Conservation (phyloP, 2,797 vertebrate species). For the Gymnopithys bicolor region DNA sequence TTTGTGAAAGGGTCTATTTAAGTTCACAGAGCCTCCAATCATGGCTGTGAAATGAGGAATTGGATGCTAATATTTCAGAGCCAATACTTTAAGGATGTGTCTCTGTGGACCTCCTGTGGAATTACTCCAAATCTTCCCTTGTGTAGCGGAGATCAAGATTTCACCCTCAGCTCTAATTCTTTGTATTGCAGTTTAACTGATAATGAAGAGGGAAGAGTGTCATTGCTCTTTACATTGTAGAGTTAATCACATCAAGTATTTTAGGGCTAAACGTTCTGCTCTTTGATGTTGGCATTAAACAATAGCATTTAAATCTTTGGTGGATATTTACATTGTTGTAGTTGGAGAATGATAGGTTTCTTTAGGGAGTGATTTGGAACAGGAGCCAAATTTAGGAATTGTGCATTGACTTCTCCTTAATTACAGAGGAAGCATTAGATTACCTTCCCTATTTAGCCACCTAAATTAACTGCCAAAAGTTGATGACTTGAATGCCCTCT, state of each 20-base stretch:
- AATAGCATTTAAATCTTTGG: constrained; percentile 42
- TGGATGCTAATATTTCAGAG: constrained; percentile 55
- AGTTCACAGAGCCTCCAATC: constrained; percentile 51
- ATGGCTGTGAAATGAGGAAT: constrained; percentile 49
- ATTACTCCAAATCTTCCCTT: constrained; percentile 46
- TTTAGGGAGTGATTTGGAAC: constrained; percentile 51
- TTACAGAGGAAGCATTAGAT: constrained; percentile 54
- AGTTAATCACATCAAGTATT: constrained; percentile 38
- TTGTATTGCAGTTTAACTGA: not conserved
- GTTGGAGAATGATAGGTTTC: constrained; percentile 60
- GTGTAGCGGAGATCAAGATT: constrained; percentile 42
- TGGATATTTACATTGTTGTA: constrained; percentile 62
- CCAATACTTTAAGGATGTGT: constrained; percentile 38
- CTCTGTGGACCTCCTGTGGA: constrained; percentile 38
- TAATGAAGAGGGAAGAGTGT: constrained; percentile 28
- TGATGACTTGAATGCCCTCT: constrained; percentile 34
- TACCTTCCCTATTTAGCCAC: constrained; percentile 51
- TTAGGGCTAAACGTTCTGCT: not conserved
- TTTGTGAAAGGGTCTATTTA: not conserved
- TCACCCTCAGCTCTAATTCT: constrained; percentile 30
- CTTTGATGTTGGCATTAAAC: constrained; percentile 41
- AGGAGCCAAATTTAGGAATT: constrained; percentile 54
- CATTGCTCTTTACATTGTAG: not conserved
- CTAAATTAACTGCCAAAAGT: constrained; percentile 48
- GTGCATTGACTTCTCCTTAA: constrained; percentile 32